Base-by-base conservation (phyloP, 2,797 vertebrate genomes). In the Rhyacichthys aspro region DNA sequence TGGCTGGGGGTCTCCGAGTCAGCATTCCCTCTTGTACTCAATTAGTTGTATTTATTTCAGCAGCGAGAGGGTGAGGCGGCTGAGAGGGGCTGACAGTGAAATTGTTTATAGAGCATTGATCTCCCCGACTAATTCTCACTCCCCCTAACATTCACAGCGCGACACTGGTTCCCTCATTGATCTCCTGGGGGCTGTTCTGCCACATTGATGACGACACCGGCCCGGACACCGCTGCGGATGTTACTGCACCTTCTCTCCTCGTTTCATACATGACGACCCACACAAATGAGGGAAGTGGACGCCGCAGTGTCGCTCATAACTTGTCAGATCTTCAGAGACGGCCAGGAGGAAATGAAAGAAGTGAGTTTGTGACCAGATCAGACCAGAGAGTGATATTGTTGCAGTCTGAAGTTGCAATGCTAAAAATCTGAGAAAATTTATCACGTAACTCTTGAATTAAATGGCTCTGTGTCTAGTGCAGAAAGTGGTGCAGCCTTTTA, bases 51-150 rank as follows among this genome's bases (percentile, higher is more conserved):
- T 87, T 79, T 80, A 77, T 86, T 77, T 79, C 54, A 63, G 52
- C 44, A 17, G 47, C 43, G 66, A 69, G 70, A 60, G 54, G 47
- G 19, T 53, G 47, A 56, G 18, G 39, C 28, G 11, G 12, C 2
- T 17, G 2, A 3, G 19, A 43, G 18, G 41, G 50, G 61, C 44
- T 76, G 77, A 63, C 73, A 60, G 62, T 69, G 57, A 85, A 78
- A 71, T 76, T 57, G 76, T 85, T 83, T 85, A 87, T 73, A 68
- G 67, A 41, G 28, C 66, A 90, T 87, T 68, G 83, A 84, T 86
- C 57, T 64, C 56, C 11, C 52, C 65, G 55, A 56, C 65, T 64
- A 63, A 85, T 84, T 84, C 62, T 74, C 67, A 79, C 83, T 81
- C 76, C 17, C 55, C 19, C 46, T 3, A 14, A 72, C 54, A 11